Base-by-base conservation (phyloP, 2,113 vertebrate species). In the Seriola quinqueradiata region DNA sequence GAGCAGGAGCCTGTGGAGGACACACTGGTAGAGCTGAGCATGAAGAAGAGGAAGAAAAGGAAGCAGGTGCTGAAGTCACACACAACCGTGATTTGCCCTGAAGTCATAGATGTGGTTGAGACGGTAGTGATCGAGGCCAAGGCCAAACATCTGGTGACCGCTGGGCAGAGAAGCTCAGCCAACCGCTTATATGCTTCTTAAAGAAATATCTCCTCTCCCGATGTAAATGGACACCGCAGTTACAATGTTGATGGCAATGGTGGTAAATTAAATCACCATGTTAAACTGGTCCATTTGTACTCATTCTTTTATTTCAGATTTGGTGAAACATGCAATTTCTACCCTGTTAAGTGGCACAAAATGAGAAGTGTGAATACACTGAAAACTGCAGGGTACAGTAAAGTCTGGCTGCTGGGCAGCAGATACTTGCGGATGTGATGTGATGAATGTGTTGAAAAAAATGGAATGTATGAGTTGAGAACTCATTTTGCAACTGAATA, bases 351-450 rank as follows among this genome's bases (percentile, higher is more conserved):
- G 42, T 82, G 70, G 9, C n/a, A 36, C 72, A 68, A 48, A 32
- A 23, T 55, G 12, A 50, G 23, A 40, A 52, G 32, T 7, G 25
- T n/a, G 42, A 42, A 84, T 67, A 67, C 36, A 79, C 19, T 91
- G 70, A 78, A 60, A 83, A 89, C 70, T 90, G 82, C 74, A 83
- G 77, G 84, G 46, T 66, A 79, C 80, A 89, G 85, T 82, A 32
- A 76, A 21, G 34, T 70, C 69, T 66, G 52, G 89, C 92, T 93
- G 93, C 91, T 92, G 92, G 84, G 83, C 91, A 91, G 93, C 90
- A 84, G 72, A 86, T 75, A 25, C 25, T 70, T 61, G 36, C 21
- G 34, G 32, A 76, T 82, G 76, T 78, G 42, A 70, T 58, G 61
- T 71, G 66, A 76, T 77, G 58, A 75, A 68, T 64, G 42, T 82